phyloP scores from a whole-genome alignment of 2,797 vertebrate species.

The Neoniphon sammara region DNA sequence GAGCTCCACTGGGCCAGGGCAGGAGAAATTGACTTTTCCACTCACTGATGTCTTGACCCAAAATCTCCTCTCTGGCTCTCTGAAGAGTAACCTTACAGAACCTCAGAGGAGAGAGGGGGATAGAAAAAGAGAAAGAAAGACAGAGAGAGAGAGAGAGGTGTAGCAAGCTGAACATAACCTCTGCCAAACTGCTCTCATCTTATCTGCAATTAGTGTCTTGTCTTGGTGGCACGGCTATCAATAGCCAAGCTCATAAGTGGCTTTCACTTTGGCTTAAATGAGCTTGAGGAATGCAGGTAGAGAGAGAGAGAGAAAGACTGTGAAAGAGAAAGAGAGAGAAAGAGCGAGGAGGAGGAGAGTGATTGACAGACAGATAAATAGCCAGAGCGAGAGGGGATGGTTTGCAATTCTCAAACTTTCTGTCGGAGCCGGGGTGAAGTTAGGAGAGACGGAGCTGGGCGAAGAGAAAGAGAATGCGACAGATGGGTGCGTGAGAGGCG shows the following conservation, averaged over 20 bases:
- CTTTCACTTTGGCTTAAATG: slow-evolving; percentile 10
- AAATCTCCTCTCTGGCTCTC: slow-evolving; percentile 24
- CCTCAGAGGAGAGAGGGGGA: slow-evolving; percentile 4
- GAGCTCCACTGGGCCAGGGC: slow-evolving; percentile 43
- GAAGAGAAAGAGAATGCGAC: slow-evolving; percentile 19
- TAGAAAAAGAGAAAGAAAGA: neutral
- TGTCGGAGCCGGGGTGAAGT: slow-evolving; percentile 16
- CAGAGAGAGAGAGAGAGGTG: no score
- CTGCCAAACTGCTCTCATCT: slow-evolving; percentile 13
- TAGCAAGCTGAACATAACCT: neutral
- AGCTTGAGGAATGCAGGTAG: neutral
- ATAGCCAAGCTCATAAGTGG: neutral
- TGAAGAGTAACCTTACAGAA: slow-evolving; percentile 22
- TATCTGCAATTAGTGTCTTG: neutral
- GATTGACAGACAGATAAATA: neutral
- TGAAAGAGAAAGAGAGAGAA: neutral
- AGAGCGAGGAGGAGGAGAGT: neutral
- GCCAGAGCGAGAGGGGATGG: neutral
- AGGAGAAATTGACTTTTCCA: slow-evolving; percentile 39
- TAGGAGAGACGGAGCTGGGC: slow-evolving; percentile 18
- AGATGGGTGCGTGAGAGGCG: slow-evolving; percentile 39
- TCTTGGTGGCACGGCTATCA: neutral
- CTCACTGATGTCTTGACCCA: slow-evolving; percentile 53
- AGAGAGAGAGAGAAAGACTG: neutral
- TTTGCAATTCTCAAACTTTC: no score